Evolutionary conservation across 2,113 vertebrate genomes (phyloP).

Genomic region (Ophiodon elongatus): DNA sequence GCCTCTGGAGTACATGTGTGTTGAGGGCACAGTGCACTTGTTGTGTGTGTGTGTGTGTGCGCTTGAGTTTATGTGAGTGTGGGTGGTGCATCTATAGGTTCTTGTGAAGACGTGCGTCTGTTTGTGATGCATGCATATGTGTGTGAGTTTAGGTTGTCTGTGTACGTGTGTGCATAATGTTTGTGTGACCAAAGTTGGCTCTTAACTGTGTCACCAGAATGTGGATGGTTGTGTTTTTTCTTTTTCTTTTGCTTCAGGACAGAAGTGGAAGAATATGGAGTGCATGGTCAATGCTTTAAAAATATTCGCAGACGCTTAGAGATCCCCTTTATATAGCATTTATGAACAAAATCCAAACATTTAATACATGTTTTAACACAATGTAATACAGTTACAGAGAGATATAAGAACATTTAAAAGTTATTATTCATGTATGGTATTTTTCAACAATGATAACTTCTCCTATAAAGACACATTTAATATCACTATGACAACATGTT

Average conservation of each 20-base stretch:
- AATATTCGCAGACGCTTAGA: background rate
- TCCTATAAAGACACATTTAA: background rate
- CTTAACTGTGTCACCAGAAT: slow-evolving; percentile 3
- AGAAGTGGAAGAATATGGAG: background rate
- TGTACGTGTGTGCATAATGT: background rate
- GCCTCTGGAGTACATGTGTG: slow-evolving; percentile 35
- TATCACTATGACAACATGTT: background rate
- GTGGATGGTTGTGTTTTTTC: background rate
- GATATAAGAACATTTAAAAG: background rate
- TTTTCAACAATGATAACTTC: background rate
- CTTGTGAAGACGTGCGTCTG: slow-evolving; percentile 5
- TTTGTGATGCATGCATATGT: background rate
- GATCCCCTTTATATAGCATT: background rate
- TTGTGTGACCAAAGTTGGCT: slow-evolving; percentile 1
- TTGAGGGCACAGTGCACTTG: slow-evolving; percentile 10
- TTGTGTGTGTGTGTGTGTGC: background rate
- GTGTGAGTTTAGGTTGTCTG: background rate
- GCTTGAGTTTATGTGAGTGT: slow-evolving; percentile 20
- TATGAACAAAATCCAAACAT: background rate
- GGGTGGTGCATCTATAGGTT: slow-evolving; percentile 25
- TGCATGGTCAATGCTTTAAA: background rate
- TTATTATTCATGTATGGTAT: background rate
- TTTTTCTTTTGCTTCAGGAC: slow-evolving; percentile 8
- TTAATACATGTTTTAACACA: background rate
- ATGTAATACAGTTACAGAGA: background rate